A percentile compares a stretch with the other conserved stretches of the same genome.
Evolutionary conservation across 2,113 vertebrate genomes (phyloP).

Genomic region (Lophochroa leadbeateri): DNA sequence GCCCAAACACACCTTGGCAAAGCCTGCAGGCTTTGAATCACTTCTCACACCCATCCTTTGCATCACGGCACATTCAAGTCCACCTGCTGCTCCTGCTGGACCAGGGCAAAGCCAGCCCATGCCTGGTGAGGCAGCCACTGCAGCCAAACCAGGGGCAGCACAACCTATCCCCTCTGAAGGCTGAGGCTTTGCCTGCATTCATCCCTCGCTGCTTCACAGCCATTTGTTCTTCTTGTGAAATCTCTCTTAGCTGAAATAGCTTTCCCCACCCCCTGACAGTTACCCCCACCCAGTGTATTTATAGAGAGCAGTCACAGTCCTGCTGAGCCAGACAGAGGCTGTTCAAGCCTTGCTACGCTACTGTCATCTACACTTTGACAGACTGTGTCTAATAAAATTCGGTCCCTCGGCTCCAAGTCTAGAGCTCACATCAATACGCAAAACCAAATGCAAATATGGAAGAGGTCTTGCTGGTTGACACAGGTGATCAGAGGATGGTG

Average conservation of each 20-base stretch:
- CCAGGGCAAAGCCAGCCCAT: fast-evolving
- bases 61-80: fast-evolving
- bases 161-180: not conserved
- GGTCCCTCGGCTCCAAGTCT: not conserved
- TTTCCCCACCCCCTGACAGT: not conserved
- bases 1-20: not conserved
- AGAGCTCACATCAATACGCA: not conserved
- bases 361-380: not conserved
- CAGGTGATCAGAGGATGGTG: not conserved
- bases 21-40: fast-evolving
- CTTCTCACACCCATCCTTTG: not conserved
- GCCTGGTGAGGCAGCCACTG: fast-evolving
- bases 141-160: not conserved
- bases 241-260: not conserved
- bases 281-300: not conserved
- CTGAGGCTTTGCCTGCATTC: not conserved
- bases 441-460: not conserved
- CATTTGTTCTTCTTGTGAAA: not conserved
- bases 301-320: not conserved
- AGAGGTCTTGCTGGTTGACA: not conserved
- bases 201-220: fast-evolving
- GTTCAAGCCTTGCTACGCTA: not conserved
- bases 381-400: not conserved
- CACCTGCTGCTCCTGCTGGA: fast-evolving
- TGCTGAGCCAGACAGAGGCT: not conserved